Evolutionary conservation across 35 echinoderm and acorn worm species (phyloP).

Genomic region (Patiria miniata): DNA sequence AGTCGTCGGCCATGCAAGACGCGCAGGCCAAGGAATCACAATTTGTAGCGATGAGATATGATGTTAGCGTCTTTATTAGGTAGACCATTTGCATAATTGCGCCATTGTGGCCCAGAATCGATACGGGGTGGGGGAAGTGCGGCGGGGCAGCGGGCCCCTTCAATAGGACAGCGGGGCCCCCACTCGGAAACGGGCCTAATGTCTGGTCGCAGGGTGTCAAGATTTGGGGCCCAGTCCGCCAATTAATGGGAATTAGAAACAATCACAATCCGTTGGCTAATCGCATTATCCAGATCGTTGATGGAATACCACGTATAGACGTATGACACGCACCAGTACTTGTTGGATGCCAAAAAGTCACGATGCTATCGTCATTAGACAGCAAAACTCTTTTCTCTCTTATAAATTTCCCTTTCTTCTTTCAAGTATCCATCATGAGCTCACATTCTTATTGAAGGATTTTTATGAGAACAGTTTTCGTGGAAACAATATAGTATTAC

Average conservation of each 20-base stretch:
- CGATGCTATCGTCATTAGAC: too few relatives aligned
- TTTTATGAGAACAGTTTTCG: too few relatives aligned
- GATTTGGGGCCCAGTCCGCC: not conserved
- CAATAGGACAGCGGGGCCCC: not conserved
- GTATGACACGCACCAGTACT: too few relatives aligned
- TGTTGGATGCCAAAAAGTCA: too few relatives aligned
- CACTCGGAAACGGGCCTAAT: constrained; percentile 26
- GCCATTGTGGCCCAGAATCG: constrained; percentile 20
- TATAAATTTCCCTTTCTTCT: too few relatives aligned
- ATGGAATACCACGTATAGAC: not conserved
- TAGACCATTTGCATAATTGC: constrained; percentile 17
- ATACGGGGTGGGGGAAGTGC: not conserved
- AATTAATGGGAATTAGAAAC: constrained; percentile 23
- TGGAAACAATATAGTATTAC: too few relatives aligned
- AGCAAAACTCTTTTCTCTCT: too few relatives aligned
- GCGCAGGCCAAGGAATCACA: not conserved
- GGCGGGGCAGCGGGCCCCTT: not conserved
- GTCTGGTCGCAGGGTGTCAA: constrained; percentile 4
- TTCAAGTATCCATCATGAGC: too few relatives aligned
- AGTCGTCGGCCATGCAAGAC: not conserved
- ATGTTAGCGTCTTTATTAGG: constrained; percentile 30
- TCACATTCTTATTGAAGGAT: too few relatives aligned
- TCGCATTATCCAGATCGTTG: constrained; percentile 13
- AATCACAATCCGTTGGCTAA: not conserved
- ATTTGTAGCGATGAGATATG: constrained; percentile 28